Percentiles rank a stretch among this genome's conserved stretches.
phyloP scores from a whole-genome alignment of 2,113 vertebrate species.

The Scopus umbretta region DNA sequence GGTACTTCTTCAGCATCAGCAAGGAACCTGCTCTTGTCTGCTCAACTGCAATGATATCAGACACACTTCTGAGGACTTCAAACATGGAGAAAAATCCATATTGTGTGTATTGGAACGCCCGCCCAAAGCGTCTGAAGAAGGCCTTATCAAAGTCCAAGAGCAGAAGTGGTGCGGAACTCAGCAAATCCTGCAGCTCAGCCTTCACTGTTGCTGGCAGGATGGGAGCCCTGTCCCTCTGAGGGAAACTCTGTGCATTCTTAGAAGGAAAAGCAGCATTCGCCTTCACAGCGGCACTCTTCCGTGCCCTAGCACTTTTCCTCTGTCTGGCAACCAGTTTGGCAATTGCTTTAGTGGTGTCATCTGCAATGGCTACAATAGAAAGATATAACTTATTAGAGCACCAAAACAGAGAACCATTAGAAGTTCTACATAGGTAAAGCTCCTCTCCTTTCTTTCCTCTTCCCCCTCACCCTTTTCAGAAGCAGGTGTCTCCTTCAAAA shows the following conservation, averaged over 20 bases:
- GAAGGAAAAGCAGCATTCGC: background rate
- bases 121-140: slow-evolving; percentile 79
- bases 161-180: slow-evolving; percentile 78
- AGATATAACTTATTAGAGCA: background rate
- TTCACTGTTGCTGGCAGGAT: slow-evolving; percentile 77
- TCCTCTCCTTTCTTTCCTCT: background rate
- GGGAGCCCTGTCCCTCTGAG: slow-evolving; percentile 54
- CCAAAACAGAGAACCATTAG: background rate
- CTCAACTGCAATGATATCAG: slow-evolving; percentile 74
- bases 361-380: slow-evolving; percentile 73
- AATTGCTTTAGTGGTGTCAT: slow-evolving; percentile 80
- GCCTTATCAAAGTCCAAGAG: slow-evolving; percentile 77
- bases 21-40: slow-evolving; percentile 80
- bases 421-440: background rate
- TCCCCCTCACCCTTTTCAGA: background rate
- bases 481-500: background rate
- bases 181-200: slow-evolving; percentile 79
- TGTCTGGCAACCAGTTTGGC: slow-evolving; percentile 82
- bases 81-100: slow-evolving; percentile 84
- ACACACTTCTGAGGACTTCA: slow-evolving; percentile 77
- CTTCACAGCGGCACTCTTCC: background rate
- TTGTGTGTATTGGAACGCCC: slow-evolving; percentile 66
- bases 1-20: slow-evolving; percentile 68
- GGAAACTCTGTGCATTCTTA: background rate
- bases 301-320: slow-evolving; percentile 31